Evolutionary conservation across 2,888 invertebrate genomes (phyloP).

Genomic region (Drosophila kokeensis): DNA sequence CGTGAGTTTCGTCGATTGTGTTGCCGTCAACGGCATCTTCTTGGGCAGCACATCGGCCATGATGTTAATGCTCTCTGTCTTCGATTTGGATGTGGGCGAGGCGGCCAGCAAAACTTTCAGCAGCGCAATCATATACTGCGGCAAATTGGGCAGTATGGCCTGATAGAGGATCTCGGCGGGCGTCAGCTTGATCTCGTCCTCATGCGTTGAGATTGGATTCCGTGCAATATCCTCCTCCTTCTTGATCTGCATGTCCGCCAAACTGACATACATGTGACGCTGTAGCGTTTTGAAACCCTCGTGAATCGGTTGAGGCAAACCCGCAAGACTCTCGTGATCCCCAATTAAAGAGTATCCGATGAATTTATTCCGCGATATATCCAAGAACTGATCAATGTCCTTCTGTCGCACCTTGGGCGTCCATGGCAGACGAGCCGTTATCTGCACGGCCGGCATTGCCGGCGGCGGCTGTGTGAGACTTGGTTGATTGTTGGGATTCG

Average conservation of each 20-base stretch:
- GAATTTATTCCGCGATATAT: conserved; percentile 96
- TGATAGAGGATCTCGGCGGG: conserved; percentile 96
- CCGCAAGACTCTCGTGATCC: conserved; percentile 95
- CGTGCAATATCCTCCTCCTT: conserved; percentile 95
- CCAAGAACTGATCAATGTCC: conserved; percentile 96
- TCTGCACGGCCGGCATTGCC: conserved; percentile 78
- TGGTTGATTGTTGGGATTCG: conserved; percentile 82
- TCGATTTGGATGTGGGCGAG: conserved; percentile 99
- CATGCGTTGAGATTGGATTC: conserved; percentile 94
- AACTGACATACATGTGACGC: conserved; percentile 96
- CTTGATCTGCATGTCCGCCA: conserved; percentile 96
- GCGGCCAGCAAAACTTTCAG: conserved; percentile 98
- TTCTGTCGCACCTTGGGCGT: conserved; percentile 97
- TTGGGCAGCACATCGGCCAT: conserved; percentile 98
- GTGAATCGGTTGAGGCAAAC: conserved; percentile 97
- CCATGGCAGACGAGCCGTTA: conserved; percentile 92
- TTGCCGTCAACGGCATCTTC: conserved; percentile 98
- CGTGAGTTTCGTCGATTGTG: conserved; percentile 97
- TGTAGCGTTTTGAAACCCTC: conserved; percentile 95
- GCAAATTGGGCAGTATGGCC: conserved; percentile 97
- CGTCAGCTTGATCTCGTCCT: conserved; percentile 91
- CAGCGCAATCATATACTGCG: conserved; percentile 98
- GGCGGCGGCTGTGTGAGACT: conserved; percentile 64
- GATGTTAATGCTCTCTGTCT: conserved; percentile 99
- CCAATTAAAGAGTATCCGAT: conserved; percentile 96